Evolutionary conservation across 2,888 invertebrate genomes (phyloP).

Genomic region (Macrophya alboannulata): DNA sequence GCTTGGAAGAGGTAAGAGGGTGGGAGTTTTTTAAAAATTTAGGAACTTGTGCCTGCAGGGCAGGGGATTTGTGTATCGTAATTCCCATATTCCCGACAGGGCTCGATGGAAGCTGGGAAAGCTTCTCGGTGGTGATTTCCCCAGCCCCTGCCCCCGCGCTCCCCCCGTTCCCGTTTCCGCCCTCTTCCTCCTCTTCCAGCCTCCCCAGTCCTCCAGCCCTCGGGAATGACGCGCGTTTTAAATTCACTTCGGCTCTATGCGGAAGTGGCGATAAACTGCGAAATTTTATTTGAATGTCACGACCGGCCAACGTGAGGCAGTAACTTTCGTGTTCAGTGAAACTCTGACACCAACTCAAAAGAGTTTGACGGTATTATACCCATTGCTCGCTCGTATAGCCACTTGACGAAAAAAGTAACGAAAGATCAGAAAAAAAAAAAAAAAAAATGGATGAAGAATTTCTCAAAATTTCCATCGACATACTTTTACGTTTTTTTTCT

Average conservation of each 20-base stretch:
- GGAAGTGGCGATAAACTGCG: conserved; percentile 69
- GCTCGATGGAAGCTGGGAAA: conserved; percentile 24
- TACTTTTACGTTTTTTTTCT: not conserved
- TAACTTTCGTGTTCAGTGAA: conserved; percentile 47
- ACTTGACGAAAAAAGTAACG: not conserved
- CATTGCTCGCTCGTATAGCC: not conserved
- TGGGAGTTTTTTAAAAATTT: conserved; percentile 26
- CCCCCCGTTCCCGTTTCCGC: not conserved
- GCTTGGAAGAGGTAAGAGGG: not conserved
- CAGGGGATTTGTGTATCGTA: conserved; percentile 36
- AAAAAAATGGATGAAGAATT: not conserved
- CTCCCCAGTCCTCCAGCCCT: conserved; percentile 15
- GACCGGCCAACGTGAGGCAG: conserved; percentile 45
- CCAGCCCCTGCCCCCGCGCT: not conserved
- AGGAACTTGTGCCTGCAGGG: conserved; percentile 6
- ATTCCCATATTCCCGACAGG: conserved; percentile 44
- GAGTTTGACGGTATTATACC: conserved; percentile 14
- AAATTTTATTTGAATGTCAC: conserved; percentile 66
- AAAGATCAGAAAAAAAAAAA: not conserved
- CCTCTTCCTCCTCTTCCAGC: not conserved
- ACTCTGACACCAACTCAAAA: conserved; percentile 31
- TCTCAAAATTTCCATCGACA: not conserved
- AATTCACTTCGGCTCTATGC: conserved; percentile 67
- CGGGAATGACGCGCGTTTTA: conserved; percentile 66
- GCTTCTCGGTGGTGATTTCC: conserved; percentile 45